phyloP scores from a whole-genome alignment of 2,113 vertebrate species.

The Uropsilus gracilis region DNA sequence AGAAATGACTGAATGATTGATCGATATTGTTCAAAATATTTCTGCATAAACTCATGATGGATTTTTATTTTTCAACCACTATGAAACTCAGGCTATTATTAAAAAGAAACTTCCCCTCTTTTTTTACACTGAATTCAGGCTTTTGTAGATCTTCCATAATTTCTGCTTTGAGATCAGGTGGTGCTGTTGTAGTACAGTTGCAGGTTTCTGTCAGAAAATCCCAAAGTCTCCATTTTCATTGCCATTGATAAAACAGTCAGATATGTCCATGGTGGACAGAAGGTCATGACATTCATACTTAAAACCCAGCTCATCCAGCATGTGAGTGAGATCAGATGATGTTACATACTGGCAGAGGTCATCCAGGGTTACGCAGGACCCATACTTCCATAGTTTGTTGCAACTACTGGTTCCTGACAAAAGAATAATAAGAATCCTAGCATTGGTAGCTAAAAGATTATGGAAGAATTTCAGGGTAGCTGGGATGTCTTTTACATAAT shows the following conservation, averaged over 20 bases:
- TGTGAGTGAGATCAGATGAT: slow-evolving; percentile 84
- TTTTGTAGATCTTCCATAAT: slow-evolving; percentile 88
- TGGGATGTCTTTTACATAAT: slow-evolving; percentile 91
- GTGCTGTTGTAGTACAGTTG: slow-evolving; percentile 89
- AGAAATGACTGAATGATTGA: not conserved
- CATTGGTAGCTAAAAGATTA: slow-evolving; percentile 88
- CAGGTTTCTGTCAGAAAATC: slow-evolving; percentile 94
- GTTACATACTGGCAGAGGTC: slow-evolving; percentile 88
- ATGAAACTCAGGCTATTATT: slow-evolving; percentile 90
- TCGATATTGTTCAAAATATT: not conserved
- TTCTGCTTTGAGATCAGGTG: slow-evolving; percentile 88
- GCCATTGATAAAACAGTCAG: slow-evolving; percentile 92
- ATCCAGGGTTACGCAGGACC: slow-evolving; percentile 80
- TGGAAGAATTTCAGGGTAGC: slow-evolving; percentile 91
- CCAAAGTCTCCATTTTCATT: slow-evolving; percentile 91
- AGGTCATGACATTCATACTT: slow-evolving; percentile 87
- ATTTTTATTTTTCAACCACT: slow-evolving; percentile 85
- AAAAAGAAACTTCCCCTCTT: slow-evolving; percentile 90
- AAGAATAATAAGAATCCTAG: slow-evolving; percentile 92
- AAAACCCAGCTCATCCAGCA: slow-evolving; percentile 87
- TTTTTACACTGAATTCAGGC: slow-evolving; percentile 88
- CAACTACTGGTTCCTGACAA: slow-evolving; percentile 92
- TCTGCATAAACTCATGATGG: not conserved
- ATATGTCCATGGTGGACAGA: slow-evolving; percentile 92
- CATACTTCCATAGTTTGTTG: slow-evolving; percentile 88